Conservation (phyloP, 2,113 vertebrate genomes). For the Podarcis muralis region DNA sequence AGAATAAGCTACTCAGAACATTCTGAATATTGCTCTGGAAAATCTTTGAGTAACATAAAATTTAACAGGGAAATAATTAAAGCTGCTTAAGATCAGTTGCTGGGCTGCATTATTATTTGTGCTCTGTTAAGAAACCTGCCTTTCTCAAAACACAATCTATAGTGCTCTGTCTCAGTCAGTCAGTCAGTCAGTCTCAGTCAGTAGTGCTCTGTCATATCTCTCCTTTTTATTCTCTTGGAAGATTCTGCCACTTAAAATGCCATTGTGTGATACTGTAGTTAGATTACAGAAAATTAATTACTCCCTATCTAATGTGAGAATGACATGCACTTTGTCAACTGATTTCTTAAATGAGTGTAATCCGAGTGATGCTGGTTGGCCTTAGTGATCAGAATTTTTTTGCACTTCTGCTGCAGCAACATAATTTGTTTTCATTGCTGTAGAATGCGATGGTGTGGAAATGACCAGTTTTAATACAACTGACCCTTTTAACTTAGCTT, state of each 20-base stretch:
- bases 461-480: neutral
- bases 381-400: neutral
- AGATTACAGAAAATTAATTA: neutral
- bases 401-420: neutral
- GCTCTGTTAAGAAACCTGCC: neutral
- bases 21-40: no score
- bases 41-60: neutral
- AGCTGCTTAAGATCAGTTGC: neutral
- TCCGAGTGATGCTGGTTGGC: neutral
- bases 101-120: neutral
- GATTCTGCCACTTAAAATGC: slow-evolving; percentile 17
- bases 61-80: neutral
- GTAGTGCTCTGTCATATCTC: slow-evolving; percentile 12
- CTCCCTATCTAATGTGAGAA: slow-evolving; percentile 14
- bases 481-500: neutral
- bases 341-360: neutral
- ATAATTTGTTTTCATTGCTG: neutral
- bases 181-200: no score
- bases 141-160: neutral
- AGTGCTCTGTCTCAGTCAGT: neutral
- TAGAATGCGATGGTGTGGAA: no score
- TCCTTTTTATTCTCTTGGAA: neutral
- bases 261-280: neutral
- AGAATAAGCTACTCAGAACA: neutral
- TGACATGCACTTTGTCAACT: neutral